Conservation (phyloP, 2,888 invertebrate genomes). For the Lasius platythorax region DNA sequence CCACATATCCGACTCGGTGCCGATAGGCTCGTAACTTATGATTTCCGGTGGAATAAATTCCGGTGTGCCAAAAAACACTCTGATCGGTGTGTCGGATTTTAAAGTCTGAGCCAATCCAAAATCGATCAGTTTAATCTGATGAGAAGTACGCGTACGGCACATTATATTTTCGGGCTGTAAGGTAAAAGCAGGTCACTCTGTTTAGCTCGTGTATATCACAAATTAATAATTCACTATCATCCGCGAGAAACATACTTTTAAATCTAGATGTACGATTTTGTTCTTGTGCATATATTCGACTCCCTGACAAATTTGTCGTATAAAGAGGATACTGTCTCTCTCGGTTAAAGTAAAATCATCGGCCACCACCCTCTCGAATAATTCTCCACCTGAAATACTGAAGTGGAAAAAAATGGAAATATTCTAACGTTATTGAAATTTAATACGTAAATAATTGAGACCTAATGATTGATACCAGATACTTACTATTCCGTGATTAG, state of each 20-base stretch:
- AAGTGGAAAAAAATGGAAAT: constrained; percentile 70
- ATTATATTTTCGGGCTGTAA: constrained; percentile 96
- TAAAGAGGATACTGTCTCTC: constrained; percentile 91
- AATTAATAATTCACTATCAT: neutral
- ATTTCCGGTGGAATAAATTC: constrained; percentile 98
- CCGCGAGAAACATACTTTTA: constrained; percentile 89
- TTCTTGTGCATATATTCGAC: constrained; percentile 95
- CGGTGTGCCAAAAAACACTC: constrained; percentile 95
- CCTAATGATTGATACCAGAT: neutral
- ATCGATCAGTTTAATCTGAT: constrained; percentile 97
- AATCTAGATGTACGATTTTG: constrained; percentile 95
- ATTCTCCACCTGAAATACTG: constrained; percentile 96
- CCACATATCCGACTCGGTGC: constrained; percentile 97
- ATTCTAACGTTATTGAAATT: constrained; percentile 4
- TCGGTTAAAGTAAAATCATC: constrained; percentile 97
- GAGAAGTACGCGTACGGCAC: constrained; percentile 94
- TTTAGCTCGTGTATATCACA: neutral
- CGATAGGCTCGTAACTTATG: constrained; percentile 95
- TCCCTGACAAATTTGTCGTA: constrained; percentile 96
- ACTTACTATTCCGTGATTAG: constrained; percentile 97
- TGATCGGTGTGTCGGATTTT: constrained; percentile 89
- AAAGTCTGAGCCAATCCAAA: constrained; percentile 95
- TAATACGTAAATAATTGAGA: constrained; percentile 7
- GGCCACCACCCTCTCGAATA: constrained; percentile 97
- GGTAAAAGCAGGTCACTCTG: neutral